Percentiles rank a stretch among this genome's conserved stretches.
phyloP scores from a whole-genome alignment of 2,797 vertebrate genomes.

The Xiphorhynchus erythropygius region DNA sequence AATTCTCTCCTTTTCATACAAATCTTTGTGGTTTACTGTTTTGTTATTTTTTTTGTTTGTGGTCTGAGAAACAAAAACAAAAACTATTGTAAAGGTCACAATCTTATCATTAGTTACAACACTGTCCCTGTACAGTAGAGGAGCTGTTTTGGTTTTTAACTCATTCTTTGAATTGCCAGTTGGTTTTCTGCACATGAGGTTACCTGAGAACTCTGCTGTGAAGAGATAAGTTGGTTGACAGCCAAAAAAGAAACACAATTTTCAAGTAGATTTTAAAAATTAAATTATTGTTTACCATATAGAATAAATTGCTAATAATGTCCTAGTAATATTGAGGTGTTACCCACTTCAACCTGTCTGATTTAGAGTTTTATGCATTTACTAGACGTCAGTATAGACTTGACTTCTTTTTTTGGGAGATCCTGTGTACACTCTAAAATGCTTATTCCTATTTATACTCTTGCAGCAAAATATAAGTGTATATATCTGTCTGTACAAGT shows the following conservation, averaged over 20 bases:
- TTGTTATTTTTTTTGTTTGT: not conserved
- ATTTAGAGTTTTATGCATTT: not conserved
- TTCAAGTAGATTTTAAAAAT: not conserved
- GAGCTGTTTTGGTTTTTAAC: not conserved
- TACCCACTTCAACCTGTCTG: not conserved
- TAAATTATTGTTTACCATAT: not conserved
- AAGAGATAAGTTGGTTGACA: not conserved
- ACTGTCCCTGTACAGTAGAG: not conserved
- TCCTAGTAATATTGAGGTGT: not conserved
- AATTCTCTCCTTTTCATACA: not conserved
- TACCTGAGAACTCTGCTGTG: not conserved
- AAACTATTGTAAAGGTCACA: not conserved
- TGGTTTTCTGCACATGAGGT: not conserved
- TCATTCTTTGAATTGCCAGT: not conserved
- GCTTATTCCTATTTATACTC: not conserved
- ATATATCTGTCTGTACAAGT: not conserved
- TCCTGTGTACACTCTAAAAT: not conserved
- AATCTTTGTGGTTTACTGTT: not conserved
- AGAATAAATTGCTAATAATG: not conserved
- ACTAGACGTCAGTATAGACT: not conserved
- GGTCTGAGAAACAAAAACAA: not conserved
- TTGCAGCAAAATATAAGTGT: not conserved
- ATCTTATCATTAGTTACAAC: not conserved
- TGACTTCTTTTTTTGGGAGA: not conserved
- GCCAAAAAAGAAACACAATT: not conserved